Percentiles rank a stretch among this genome's conserved stretches.
Evolutionary conservation across 2,888 invertebrate genomes (phyloP).

Genomic region (Hemicrepidius hirtus): DNA sequence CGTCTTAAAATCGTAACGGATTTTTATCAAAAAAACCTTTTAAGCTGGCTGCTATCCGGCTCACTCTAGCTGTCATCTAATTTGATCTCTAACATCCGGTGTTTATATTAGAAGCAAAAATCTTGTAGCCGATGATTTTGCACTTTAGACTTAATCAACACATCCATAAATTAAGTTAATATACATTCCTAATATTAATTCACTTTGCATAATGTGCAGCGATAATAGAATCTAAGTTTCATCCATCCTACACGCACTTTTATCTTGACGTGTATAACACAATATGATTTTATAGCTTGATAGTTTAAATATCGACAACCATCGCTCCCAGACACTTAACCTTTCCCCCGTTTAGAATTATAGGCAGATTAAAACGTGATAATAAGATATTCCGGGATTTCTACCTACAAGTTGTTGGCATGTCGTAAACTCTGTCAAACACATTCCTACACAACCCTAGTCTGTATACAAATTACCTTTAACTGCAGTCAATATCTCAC

Average conservation of each 20-base stretch:
- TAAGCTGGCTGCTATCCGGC: slow-evolving; percentile 33
- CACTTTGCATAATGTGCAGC: slow-evolving; percentile 6
- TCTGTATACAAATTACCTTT: slow-evolving; percentile 38
- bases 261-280: not conserved
- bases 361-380: slow-evolving; percentile 50
- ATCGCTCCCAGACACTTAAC: slow-evolving; percentile 34
- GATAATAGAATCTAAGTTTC: slow-evolving; percentile 5
- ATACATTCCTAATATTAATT: slow-evolving; percentile 20
- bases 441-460: slow-evolving; percentile 48
- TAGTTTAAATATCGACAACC: slow-evolving; percentile 29
- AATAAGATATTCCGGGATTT: slow-evolving; percentile 53
- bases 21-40: slow-evolving; percentile 31
- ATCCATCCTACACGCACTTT: slow-evolving; percentile 12
- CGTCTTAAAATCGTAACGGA: slow-evolving; percentile 23
- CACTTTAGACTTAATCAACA: slow-evolving; percentile 29
- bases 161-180: slow-evolving; percentile 29
- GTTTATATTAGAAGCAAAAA: slow-evolving; percentile 24
- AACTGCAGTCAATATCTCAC: not conserved
- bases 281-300: slow-evolving; percentile 14
- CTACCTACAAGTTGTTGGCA: slow-evolving; percentile 55
- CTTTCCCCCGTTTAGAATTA: slow-evolving; percentile 41
- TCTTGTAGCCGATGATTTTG: slow-evolving; percentile 26
- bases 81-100: slow-evolving; percentile 31
- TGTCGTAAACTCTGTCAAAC: slow-evolving; percentile 52
- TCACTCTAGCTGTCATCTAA: slow-evolving; percentile 28